These are phyloP conservation scores for Pachycephus smyrnensis DNA, from an alignment of 2,888 invertebrate genomes.

Conservation along the genomic window DNA sequence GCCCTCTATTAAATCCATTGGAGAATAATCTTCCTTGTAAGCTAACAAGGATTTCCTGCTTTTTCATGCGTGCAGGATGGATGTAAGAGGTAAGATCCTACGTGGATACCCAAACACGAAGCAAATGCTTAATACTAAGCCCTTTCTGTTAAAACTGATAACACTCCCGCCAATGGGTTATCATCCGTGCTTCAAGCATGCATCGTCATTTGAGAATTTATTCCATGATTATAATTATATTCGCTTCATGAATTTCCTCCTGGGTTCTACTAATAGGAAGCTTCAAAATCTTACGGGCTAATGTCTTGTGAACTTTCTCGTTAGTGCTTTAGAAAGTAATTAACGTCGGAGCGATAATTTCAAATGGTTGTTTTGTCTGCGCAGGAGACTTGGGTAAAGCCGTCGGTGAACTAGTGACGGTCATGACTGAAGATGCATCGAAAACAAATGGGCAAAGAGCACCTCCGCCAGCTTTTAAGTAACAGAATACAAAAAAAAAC, in stretches of 20 bases:
- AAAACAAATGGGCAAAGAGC: slow-evolving; percentile 58
- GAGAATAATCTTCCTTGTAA: not conserved
- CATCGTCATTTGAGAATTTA: not conserved
- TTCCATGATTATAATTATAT: not conserved
- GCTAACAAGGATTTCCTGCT: slow-evolving; percentile 17
- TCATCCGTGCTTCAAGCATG: not conserved
- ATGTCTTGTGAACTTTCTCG: not conserved
- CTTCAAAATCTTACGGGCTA: not conserved
- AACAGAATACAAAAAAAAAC: slow-evolving; percentile 28
- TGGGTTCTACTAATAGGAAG: not conserved
- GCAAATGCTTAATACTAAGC: not conserved
- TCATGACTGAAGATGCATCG: slow-evolving; percentile 82
- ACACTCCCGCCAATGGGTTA: not conserved
- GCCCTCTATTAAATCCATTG: not conserved
- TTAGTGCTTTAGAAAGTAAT: not conserved
- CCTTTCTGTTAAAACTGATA: not conserved
- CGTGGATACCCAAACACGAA: not conserved
- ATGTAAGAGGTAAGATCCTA: slow-evolving; percentile 64
- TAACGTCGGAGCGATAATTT: not conserved
- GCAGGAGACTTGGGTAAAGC: slow-evolving; percentile 88
- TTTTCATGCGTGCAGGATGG: slow-evolving; percentile 62
- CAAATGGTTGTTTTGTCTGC: slow-evolving; percentile 42
- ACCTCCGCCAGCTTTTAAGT: slow-evolving; percentile 61
- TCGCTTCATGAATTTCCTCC: not conserved
- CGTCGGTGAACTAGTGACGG: slow-evolving; percentile 89